These are phyloP conservation scores for Tyrophagus putrescentiae DNA, from an alignment of 1,140 invertebrate genomes.

Conservation along the genomic window DNA sequence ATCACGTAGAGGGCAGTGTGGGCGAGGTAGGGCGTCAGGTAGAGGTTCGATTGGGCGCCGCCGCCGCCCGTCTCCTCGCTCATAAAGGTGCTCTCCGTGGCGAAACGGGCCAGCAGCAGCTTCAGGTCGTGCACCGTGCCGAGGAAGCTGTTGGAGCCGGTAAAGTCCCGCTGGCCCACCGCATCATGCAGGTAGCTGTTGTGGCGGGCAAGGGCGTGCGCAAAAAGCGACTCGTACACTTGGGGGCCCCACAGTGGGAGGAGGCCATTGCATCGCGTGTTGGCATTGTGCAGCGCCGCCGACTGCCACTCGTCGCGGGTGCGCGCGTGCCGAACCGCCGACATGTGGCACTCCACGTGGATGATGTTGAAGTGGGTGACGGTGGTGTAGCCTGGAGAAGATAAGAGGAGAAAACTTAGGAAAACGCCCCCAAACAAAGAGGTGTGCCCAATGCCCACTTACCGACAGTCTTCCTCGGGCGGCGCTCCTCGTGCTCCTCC, in stretches of 20 bases:
- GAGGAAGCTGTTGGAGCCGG: slow-evolving; percentile 41
- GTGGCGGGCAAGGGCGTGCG: slow-evolving; percentile 64
- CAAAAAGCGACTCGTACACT: slow-evolving; percentile 84
- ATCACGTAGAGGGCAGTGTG: slow-evolving; percentile 91
- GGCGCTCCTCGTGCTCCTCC: slow-evolving; percentile 72
- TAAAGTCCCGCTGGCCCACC: slow-evolving; percentile 52
- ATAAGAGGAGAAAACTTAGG: slow-evolving; percentile 1
- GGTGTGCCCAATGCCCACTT: slow-evolving; percentile 3
- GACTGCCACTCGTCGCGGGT: slow-evolving; percentile 91
- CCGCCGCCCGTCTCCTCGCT: slow-evolving; percentile 93
- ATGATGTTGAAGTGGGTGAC: slow-evolving; percentile 97
- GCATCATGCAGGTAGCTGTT: slow-evolving; percentile 36
- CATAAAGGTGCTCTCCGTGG: slow-evolving; percentile 84
- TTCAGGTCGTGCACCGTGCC: slow-evolving; percentile 88
- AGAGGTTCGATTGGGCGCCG: slow-evolving; percentile 90
- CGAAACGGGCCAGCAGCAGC: slow-evolving; percentile 70
- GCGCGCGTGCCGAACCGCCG: slow-evolving; percentile 62
- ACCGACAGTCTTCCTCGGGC: slow-evolving; percentile 49
- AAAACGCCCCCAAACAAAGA: background rate
- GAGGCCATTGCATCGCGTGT: slow-evolving; percentile 89
- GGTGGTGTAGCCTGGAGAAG: slow-evolving; percentile 52
- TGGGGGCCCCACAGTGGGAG: slow-evolving; percentile 89
- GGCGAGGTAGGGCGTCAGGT: slow-evolving; percentile 80
- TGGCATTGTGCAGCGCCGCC: slow-evolving; percentile 90
- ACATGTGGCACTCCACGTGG: slow-evolving; percentile 94